Conservation (phyloP, 2,888 invertebrate species). For the Dromius quadrimaculatus region DNA sequence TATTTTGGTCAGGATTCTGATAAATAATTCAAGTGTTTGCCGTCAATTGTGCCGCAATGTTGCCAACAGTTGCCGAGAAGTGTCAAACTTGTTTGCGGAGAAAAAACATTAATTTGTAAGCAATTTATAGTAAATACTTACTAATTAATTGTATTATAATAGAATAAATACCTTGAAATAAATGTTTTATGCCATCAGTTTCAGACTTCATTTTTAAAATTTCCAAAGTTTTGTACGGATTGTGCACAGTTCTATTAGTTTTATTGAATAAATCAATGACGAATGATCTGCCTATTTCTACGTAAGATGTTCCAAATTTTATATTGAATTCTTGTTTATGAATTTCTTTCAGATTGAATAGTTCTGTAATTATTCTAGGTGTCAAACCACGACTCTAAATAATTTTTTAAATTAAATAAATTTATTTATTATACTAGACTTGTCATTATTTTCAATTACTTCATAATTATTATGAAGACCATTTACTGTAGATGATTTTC, state of each 20-base stretch:
- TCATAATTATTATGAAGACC: slow-evolving; percentile 60
- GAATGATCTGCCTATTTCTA: slow-evolving; percentile 62
- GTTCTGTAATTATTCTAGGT: slow-evolving; percentile 62
- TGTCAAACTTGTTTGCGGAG: too few relatives aligned
- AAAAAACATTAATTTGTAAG: too few relatives aligned
- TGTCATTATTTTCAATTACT: slow-evolving; percentile 54
- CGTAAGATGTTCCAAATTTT: slow-evolving; percentile 63
- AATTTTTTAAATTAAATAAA: background rate
- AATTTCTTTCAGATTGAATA: slow-evolving; percentile 60
- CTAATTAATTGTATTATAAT: background rate
- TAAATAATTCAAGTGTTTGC: too few relatives aligned
- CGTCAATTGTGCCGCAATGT: too few relatives aligned
- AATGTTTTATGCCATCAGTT: slow-evolving; percentile 60
- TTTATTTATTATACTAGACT: background rate
- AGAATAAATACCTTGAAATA: slow-evolving; percentile 61
- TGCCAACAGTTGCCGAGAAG: too few relatives aligned
- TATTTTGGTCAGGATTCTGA: too few relatives aligned
- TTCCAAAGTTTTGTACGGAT: slow-evolving; percentile 57
- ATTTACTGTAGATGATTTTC: slow-evolving; percentile 63
- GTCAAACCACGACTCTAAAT: slow-evolving; percentile 65
- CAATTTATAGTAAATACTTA: too few relatives aligned
- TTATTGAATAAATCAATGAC: slow-evolving; percentile 63
- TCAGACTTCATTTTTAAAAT: slow-evolving; percentile 59
- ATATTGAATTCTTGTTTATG: slow-evolving; percentile 60
- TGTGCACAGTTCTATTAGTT: slow-evolving; percentile 56